Conservation (phyloP, 2,797 vertebrate genomes). For the Aplochiton taeniatus region DNA sequence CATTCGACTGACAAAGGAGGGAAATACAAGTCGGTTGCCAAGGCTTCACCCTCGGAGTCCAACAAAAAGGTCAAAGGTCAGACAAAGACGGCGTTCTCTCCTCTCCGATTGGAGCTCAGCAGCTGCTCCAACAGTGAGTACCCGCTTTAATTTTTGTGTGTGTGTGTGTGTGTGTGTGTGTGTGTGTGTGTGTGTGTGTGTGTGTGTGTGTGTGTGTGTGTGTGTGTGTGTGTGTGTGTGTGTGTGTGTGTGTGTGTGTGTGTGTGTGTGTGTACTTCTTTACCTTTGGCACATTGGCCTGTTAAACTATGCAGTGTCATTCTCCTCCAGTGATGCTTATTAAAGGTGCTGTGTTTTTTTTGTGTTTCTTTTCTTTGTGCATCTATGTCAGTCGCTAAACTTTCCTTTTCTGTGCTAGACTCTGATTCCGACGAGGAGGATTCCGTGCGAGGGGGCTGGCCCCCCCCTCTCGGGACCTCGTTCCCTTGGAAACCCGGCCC, state of each 20-base stretch:
- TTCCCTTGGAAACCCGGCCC: conserved; percentile 55
- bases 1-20: conserved; percentile 81
- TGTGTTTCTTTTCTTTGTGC: background rate
- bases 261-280: too few species aligned
- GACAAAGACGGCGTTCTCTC: conserved; percentile 85
- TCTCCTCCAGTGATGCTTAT: too few species aligned
- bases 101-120: conserved; percentile 91
- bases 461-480: conserved; percentile 75
- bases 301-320: too few species aligned
- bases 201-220: background rate
- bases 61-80: conserved; percentile 85
- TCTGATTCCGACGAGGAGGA: conserved; percentile 92
- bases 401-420: conserved; percentile 78
- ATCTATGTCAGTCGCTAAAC: conserved; percentile 38
- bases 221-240: background rate
- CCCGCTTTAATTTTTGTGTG: background rate
- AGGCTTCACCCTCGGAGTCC: conserved; percentile 80
- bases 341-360: background rate
- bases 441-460: conserved; percentile 86
- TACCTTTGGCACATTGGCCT: too few species aligned
- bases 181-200: background rate
- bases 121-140: conserved; percentile 98
- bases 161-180: background rate
- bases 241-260: background rate
- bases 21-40: conserved; percentile 85